phyloP scores from a whole-genome alignment of 1,140 invertebrate species.

The Bombus terrestris region DNA sequence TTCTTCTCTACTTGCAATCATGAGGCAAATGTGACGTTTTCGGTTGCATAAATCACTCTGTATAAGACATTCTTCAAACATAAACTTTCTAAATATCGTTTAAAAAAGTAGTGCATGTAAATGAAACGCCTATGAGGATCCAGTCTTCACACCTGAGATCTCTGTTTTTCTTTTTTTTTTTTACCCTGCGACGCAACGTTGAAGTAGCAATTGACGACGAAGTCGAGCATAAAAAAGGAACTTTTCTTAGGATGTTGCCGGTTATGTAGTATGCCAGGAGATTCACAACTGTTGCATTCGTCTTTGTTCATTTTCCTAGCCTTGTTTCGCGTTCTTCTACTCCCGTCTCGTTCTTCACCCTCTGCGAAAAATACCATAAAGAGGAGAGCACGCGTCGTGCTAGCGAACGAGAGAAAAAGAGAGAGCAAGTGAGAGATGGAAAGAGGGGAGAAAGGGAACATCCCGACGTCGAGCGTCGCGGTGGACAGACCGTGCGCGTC shows the following conservation, averaged over 20 bases:
- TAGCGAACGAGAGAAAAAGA: neutral
- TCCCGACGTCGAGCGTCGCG: neutral
- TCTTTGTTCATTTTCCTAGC: conserved; percentile 50
- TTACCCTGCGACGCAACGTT: neutral
- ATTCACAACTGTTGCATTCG: conserved; percentile 48
- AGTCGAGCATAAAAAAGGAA: conserved; percentile 25
- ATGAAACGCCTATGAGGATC: neutral
- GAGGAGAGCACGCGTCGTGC: neutral
- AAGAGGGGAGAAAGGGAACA: neutral
- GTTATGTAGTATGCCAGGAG: neutral
- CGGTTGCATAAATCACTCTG: too few relatives aligned
- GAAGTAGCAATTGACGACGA: neutral
- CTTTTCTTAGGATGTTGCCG: neutral
- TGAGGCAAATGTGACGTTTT: too few relatives aligned
- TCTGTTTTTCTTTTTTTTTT: too few relatives aligned
- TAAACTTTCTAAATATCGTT: neutral
- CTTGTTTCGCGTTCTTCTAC: neutral
- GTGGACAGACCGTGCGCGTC: neutral
- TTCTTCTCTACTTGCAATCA: too few relatives aligned
- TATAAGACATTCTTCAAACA: neutral
- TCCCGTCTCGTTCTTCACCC: neutral
- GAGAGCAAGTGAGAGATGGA: neutral
- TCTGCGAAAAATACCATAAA: conserved; percentile 1
- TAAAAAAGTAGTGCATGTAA: neutral
- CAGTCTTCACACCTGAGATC: neutral